These are phyloP conservation scores for Falcaria lacertinaria DNA, from an alignment of 2,888 invertebrate genomes.

Conservation along the genomic window DNA sequence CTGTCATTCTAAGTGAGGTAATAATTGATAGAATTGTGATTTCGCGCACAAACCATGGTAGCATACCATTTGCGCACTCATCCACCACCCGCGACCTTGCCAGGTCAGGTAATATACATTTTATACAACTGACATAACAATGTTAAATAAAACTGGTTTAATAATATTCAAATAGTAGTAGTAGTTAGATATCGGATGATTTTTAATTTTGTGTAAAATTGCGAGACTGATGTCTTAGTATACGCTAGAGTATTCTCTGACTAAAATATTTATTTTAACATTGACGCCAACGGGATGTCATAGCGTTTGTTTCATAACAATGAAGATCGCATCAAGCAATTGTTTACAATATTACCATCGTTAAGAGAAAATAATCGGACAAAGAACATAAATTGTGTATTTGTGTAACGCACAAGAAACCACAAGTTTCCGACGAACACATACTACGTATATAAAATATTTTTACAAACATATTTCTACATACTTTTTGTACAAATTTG, in stretches of 20 bases:
- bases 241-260: too few species aligned
- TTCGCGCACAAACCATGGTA: not conserved
- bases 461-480: too few species aligned
- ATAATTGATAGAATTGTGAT: not conserved
- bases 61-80: not conserved
- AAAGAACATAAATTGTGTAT: slow-evolving; percentile 7
- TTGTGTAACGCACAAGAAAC: slow-evolving; percentile 3
- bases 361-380: slow-evolving; percentile 1
- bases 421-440: not conserved
- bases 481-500: too few species aligned
- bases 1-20: not conserved
- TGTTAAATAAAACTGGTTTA: not conserved
- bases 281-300: not conserved
- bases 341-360: slow-evolving; percentile 1
- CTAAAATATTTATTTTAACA: not conserved
- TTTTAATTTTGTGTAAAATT: too few species aligned
- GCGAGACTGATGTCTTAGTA: too few species aligned
- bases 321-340: not conserved
- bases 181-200: too few species aligned
- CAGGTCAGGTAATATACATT: slow-evolving; percentile 11
- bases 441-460: too few species aligned
- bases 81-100: slow-evolving; percentile 9
- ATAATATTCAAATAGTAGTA: too few species aligned
- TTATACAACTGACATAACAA: not conserved
- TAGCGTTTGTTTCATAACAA: not conserved